Evolutionary conservation across 1,140 invertebrate species (phyloP).

Genomic region (Chrysomallon squamiferum): DNA sequence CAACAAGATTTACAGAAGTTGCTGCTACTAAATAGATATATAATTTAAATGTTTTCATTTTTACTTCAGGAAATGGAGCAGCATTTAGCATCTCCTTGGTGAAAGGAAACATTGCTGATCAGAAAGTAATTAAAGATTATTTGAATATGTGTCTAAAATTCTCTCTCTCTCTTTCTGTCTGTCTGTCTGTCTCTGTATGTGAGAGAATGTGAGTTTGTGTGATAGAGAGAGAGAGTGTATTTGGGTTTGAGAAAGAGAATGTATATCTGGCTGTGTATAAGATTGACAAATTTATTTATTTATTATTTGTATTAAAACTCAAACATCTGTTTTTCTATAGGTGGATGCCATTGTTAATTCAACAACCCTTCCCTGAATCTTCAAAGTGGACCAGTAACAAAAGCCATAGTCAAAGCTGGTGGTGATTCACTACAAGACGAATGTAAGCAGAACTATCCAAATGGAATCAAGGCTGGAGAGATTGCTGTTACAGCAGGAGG

Average conservation of each 20-base stretch:
- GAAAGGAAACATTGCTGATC: constrained; percentile 1
- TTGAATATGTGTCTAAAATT: not conserved
- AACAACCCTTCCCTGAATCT: constrained; percentile 2
- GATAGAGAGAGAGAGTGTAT: not conserved
- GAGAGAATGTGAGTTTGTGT: not conserved
- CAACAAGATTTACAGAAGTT: no score
- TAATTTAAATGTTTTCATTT: no score
- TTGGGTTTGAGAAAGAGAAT: not conserved
- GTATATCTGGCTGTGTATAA: not conserved
- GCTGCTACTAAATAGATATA: no score
- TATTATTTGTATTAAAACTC: no score
- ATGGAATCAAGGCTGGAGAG: constrained; percentile 3
- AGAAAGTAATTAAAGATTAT: not conserved
- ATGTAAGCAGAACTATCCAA: constrained; percentile 15
- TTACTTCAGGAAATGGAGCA: not conserved
- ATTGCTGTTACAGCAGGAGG: constrained; percentile 5
- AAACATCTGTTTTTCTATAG: constrained; percentile 13
- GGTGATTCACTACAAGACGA: constrained; percentile 6
- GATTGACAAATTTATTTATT: no score
- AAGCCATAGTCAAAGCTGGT: not conserved
- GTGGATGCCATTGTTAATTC: constrained; percentile 17
- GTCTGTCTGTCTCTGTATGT: not conserved
- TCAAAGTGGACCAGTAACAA: not conserved
- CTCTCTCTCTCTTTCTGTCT: not conserved
- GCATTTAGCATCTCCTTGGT: not conserved